Evolutionary conservation across 2,113 vertebrate species (phyloP), one percentile per base, ranked within the genome.

Genomic region (Eclectus roratus): DNA sequence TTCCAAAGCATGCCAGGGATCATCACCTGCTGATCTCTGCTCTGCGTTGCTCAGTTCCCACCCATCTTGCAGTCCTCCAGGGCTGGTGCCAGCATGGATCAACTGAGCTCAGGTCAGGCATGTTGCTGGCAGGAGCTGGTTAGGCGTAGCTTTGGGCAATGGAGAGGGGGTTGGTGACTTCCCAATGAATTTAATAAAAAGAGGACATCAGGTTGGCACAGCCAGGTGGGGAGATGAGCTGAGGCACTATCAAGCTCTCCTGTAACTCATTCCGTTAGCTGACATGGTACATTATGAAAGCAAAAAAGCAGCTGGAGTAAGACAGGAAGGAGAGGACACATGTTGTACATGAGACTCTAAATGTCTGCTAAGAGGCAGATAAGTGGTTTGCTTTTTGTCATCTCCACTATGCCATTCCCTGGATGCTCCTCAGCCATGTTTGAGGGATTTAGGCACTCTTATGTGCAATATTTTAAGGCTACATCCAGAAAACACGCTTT

Each of bases 281-380:
- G 72, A 46, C 23, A 33, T 1, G 1, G 24, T 56, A 56, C 4
- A 0, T 68, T 74, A 80, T 1, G 6, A 46, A 39, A 1, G 2
- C 29, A 50, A 65, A 78, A 81, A 83, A 35, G 16, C 53, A 91
- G 41, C 19, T 89, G 44, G 49, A 80, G 10, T 50, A 69, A 80
- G 50, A 53, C 43, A 46, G 72, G 44, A 83, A 92, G 63, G 47
- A 72, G 76, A 68, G 19, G 19, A 3, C 0, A 0, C 0, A 0
- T 53, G 13, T 35, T 80, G 28, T 46, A 64, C 41, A 68, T 23
- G 47, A 71, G 35, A 39, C 6, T 27, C 46, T 23, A 29, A 65
- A 69, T 56, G 68, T 28, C 82, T 93, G 29, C 76, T 44, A 56
- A 70, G 80, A 68, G 39, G 20, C 43, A 63, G 79, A 37, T 60